Base-by-base conservation (phyloP, 2,888 invertebrate species). In the Hesperia comma region DNA sequence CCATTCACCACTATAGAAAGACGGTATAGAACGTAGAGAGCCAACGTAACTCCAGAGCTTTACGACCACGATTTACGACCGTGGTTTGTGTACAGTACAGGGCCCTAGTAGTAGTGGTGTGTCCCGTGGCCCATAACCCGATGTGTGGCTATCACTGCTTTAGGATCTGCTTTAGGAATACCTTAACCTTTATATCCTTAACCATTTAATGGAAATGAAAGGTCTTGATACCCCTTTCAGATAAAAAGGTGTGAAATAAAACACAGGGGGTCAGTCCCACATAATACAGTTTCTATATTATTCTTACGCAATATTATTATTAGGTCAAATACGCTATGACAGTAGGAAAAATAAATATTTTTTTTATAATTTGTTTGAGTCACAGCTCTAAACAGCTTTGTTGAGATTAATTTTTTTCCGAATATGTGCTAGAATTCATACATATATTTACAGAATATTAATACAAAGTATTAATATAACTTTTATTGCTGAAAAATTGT, bases 271-370 rank as follows among this genome's bases (percentile, higher is more conserved):
- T 79, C 83, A 87, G 83, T 88, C 80, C 81, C 81, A 83, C 80
- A 79, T 84, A 83, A 81, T 83, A 82, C 78, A 80, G 76, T 77
- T 83, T 66, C 53, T 66, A 60, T 66, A 54, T 66, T 55, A 54
- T 43, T 81, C 78, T 84, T 81, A 82, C 72, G 73, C 75, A 76
- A 77, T 74, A 33, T 75, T 26, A 26, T 26, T 2, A 26, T 26
- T 78, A 74, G 75, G 73, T 82, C 72, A 77, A 83, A 75, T 81
- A 86, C 77, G 77, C 81, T 85, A 84, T 82, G 84, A 88, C 79
- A 83, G 82, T 79, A 79, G 87, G 79, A 89, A 90, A 90, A 90
- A 90, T 90, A 90, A 88, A 87, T 87, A 85, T 78, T 76, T 75
- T 75, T 79, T 81, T 75, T 6, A 7, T 76, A 74, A 74, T 74